phyloP scores from a whole-genome alignment of 2,888 invertebrate species.

The Machimus atricapillus region DNA sequence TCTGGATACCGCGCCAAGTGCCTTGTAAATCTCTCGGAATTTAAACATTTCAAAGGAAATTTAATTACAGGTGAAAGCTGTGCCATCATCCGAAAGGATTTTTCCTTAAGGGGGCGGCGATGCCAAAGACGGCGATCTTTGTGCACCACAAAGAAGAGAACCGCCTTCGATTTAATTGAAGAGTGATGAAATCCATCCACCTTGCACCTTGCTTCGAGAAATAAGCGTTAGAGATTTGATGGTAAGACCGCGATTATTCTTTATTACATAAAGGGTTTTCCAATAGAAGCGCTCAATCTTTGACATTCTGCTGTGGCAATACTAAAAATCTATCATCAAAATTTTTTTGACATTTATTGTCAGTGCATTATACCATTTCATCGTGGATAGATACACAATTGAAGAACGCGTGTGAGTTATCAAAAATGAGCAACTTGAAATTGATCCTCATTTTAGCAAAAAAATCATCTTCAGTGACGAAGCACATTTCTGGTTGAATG shows the following conservation, averaged over 20 bases:
- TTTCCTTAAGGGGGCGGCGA: not conserved
- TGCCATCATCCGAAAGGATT: not conserved
- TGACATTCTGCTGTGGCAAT: too few relatives aligned
- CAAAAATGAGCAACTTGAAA: too few relatives aligned
- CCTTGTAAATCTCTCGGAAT: not conserved
- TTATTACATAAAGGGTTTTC: too few relatives aligned
- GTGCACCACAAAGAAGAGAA: not conserved
- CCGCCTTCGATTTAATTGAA: not conserved
- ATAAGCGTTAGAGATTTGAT: not conserved
- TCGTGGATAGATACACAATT: too few relatives aligned
- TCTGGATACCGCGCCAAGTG: not conserved
- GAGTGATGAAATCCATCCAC: not conserved
- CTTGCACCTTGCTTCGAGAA: not conserved
- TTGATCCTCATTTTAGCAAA: too few relatives aligned
- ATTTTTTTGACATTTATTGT: too few relatives aligned
- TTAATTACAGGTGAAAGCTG: not conserved
- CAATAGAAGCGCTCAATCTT: too few relatives aligned
- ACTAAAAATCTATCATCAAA: too few relatives aligned
- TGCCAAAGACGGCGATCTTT: not conserved
- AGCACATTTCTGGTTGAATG: too few relatives aligned
- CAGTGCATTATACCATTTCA: too few relatives aligned
- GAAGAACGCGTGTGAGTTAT: too few relatives aligned
- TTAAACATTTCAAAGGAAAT: not conserved
- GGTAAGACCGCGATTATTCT: not conserved
- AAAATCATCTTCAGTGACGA: too few relatives aligned